Evolutionary conservation across 2,888 invertebrate genomes (phyloP).

Genomic region (Odontomyia ornata): DNA sequence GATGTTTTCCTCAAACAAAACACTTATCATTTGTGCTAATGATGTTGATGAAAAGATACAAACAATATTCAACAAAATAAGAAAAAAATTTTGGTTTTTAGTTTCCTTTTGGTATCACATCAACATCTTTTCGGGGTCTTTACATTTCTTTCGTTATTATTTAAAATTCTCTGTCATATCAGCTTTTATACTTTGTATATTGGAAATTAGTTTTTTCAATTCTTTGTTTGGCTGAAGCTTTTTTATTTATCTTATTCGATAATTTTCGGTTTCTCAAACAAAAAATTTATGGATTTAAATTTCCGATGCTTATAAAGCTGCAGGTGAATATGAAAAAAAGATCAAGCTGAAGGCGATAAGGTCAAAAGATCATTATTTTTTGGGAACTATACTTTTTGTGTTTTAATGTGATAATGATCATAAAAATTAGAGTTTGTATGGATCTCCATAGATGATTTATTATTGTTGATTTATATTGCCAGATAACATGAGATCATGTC

Average conservation of each 20-base stretch:
- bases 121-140: no score
- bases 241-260: slow-evolving; percentile 14
- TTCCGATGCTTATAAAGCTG: no score
- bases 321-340: background rate
- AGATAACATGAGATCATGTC: background rate
- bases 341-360: slow-evolving; percentile 33
- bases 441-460: background rate
- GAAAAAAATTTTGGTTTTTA: no score
- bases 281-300: background rate
- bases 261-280: background rate
- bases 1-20: background rate
- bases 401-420: background rate
- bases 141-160: slow-evolving; percentile 21
- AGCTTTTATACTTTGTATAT: slow-evolving; percentile 25
- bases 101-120: background rate
- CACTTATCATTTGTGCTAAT: slow-evolving; percentile 30
- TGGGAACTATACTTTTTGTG: no score
- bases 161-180: slow-evolving; percentile 2
- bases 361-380: slow-evolving; percentile 32
- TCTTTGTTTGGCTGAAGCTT: background rate
- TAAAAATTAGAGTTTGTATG: background rate
- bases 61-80: slow-evolving; percentile 30
- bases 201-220: background rate
- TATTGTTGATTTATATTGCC: background rate
- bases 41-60: slow-evolving; percentile 41